Base-by-base conservation (phyloP, 2,797 vertebrate genomes). In the Cyprinella venusta region DNA sequence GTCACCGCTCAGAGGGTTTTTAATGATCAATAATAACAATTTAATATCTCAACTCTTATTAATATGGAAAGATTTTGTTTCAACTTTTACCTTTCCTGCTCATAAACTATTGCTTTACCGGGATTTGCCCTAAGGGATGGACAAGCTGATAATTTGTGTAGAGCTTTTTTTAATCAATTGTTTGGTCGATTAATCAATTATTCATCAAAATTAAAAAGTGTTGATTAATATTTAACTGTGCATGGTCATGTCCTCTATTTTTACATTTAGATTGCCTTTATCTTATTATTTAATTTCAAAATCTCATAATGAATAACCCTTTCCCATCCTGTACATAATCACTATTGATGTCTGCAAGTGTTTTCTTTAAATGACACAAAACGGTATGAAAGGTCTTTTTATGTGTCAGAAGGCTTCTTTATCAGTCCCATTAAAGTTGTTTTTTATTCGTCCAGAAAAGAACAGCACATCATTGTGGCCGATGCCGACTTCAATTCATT, bases 401-500 rank as follows among this genome's bases (percentile, higher is more conserved):
- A 56, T 56, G 54, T 61, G 12, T 24, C 40, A 65, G 76, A 78
- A 36, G 13, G 7, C 15, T 13, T 38, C 5, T 54, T 19, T 26
- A 59, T 26, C 56, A 61, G 12, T 26, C 56, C 5, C 26, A 16
- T 12, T 69, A 38, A 13, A 36, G 8, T 71, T 15, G 70, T 38
- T 78, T 6, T 84, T 8, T 86, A 19, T 85, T 30, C 75, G 42
- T 90, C 84, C 85, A 98, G 97, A 96, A 94, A 92, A 98, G 97
- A 92, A 92, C 91, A 0, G 91, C 95, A 63, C 94, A 95, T 48
- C 91, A 94, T 82, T 99, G 98, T 86, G 95, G 96, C 68, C 96
- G 95, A 89, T 99, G 97, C 81, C 94, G 98, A 8, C 96, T 99
- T 63, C 96, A 97, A 90, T 98, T 99, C 92, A 94, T 98, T 3